Conservation (phyloP, 2,113 vertebrate species). For the Suricata suricatta region DNA sequence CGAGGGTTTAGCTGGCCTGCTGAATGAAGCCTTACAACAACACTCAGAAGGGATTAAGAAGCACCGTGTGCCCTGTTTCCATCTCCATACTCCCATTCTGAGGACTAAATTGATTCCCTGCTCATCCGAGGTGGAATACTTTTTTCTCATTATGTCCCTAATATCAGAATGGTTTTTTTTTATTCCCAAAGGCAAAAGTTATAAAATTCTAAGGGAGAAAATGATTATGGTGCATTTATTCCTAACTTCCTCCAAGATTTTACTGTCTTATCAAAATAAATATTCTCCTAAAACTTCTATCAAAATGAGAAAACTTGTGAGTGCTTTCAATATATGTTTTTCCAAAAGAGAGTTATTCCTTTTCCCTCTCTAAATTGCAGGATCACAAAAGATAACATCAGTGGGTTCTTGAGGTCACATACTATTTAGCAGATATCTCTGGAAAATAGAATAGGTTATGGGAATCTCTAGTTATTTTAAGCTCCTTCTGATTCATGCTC, state of each 20-base stretch:
- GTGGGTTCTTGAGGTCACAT: not conserved
- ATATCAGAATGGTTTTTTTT: constrained; percentile 2
- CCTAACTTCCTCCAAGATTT: constrained; percentile 16
- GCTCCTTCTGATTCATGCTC: not conserved
- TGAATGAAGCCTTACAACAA: constrained; percentile 34
- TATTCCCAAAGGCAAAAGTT: constrained; percentile 2
- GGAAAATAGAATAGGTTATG: not conserved
- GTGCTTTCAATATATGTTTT: not conserved
- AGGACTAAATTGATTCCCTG: constrained; percentile 17
- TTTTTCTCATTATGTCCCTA: not conserved
- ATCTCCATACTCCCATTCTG: not conserved
- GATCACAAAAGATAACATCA: not conserved
- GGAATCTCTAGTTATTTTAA: not conserved
- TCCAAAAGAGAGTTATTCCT: not conserved
- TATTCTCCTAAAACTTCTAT: not conserved
- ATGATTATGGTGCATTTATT: not conserved
- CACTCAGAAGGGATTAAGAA: constrained; percentile 9
- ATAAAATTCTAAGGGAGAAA: constrained; percentile 43
- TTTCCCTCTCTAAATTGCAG: not conserved
- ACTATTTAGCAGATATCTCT: not conserved
- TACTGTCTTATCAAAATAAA: constrained; percentile 15
- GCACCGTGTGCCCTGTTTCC: not conserved
- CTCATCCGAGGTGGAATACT: not conserved
- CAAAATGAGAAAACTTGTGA: not conserved
- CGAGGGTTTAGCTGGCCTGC: not conserved